Evolutionary conservation across 1,140 invertebrate genomes (phyloP).

Genomic region (Caenorhabditis briggsae): DNA sequence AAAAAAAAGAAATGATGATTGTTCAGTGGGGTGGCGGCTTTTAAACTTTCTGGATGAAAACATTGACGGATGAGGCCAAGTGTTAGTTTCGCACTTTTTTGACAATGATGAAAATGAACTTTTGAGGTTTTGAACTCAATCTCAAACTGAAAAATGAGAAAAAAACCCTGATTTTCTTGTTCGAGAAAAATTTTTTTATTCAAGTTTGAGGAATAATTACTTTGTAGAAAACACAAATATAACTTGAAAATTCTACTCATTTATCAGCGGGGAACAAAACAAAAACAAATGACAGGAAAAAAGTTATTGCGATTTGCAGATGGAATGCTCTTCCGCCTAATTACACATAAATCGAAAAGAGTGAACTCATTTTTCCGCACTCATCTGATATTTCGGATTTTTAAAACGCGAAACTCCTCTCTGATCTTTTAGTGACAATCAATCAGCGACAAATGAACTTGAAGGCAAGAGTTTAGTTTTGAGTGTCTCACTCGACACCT

Average conservation of each 20-base stretch:
- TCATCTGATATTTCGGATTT: not conserved
- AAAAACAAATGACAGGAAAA: not conserved
- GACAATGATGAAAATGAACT: no score
- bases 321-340: constrained; percentile 19
- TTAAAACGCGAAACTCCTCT: not conserved
- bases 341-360: constrained; percentile 41
- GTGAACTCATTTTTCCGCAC: not conserved
- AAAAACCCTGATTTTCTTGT: no score
- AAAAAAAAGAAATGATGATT: constrained; percentile 19
- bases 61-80: constrained; percentile 8
- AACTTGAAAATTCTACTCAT: not conserved
- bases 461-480: constrained; percentile 29
- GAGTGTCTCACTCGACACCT: not conserved
- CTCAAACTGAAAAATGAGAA: no score
- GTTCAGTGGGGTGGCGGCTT: not conserved
- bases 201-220: no score
- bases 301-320: constrained; percentile 20
- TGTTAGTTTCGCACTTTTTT: not conserved
- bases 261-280: not conserved
- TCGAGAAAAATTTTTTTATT: no score
- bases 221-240: not conserved
- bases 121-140: no score
- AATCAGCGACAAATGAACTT: constrained; percentile 46
- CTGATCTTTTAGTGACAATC: constrained; percentile 35
- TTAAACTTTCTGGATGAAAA: constrained; percentile 15